Conservation (phyloP, 2,888 invertebrate genomes). For the Brachyptera putata region DNA sequence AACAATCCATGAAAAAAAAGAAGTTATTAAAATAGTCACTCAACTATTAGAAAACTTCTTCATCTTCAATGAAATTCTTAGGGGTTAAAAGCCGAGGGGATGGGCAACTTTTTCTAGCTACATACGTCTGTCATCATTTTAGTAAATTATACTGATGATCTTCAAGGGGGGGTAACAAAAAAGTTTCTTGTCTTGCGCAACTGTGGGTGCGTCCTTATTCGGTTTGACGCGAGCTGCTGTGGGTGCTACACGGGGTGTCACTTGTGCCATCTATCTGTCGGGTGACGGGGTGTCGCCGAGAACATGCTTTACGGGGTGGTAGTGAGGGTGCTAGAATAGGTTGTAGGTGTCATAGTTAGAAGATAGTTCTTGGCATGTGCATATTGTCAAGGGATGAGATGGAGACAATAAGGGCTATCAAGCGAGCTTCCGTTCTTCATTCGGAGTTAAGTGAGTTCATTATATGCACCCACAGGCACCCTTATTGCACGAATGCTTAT, state of each 20-base stretch:
- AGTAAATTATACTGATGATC: slow-evolving; percentile 5
- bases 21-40: slow-evolving; percentile 9
- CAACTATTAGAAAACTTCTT: background rate
- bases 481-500: too few relatives aligned
- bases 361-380: background rate
- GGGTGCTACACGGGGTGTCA: slow-evolving; percentile 4
- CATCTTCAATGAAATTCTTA: background rate
- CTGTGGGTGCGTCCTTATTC: slow-evolving; percentile 9
- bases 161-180: background rate
- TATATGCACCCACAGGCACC: too few relatives aligned
- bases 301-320: background rate
- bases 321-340: background rate
- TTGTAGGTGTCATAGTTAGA: background rate
- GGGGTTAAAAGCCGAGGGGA: background rate
- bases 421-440: too few relatives aligned
- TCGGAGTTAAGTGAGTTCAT: too few relatives aligned
- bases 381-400: slow-evolving; percentile 3
- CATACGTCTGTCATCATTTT: slow-evolving; percentile 11
- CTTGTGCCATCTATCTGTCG: background rate
- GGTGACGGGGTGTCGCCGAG: background rate
- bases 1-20: background rate
- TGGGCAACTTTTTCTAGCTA: too few relatives aligned
- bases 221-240: background rate
- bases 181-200: background rate
- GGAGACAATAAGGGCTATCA: too few relatives aligned